phyloP scores from a whole-genome alignment of 2,797 vertebrate species.

The Varecia variegata region DNA sequence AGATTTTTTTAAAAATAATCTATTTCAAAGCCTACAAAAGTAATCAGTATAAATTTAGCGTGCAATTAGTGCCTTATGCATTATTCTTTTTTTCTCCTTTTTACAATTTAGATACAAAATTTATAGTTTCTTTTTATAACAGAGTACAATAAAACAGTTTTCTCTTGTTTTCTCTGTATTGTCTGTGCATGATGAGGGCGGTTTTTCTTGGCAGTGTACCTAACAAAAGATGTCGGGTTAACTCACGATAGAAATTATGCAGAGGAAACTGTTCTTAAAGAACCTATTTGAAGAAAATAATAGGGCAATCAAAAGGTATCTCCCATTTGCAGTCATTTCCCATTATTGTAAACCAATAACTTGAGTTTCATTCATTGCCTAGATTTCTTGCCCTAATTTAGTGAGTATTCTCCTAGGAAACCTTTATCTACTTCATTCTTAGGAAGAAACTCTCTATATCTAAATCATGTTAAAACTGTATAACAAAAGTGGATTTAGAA shows the following conservation, averaged over 20 bases:
- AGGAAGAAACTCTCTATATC: constrained; percentile 67
- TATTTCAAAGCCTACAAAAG: not conserved
- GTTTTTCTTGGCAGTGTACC: constrained; percentile 25
- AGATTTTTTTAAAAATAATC: not conserved
- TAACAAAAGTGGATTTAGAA: constrained; percentile 71
- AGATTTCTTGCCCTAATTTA: constrained; percentile 70
- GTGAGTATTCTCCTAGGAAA: constrained; percentile 76
- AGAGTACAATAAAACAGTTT: not conserved
- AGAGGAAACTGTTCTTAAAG: constrained; percentile 49
- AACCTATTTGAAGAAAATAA: constrained; percentile 68
- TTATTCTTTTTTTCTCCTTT: not conserved
- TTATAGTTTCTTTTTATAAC: not conserved
- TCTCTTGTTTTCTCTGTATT: constrained; percentile 40
- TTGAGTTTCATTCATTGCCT: constrained; percentile 76
- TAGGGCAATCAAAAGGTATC: constrained; percentile 54
- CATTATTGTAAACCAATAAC: constrained; percentile 64
- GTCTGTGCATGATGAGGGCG: not conserved
- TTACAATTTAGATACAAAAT: not conserved
- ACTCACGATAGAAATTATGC: constrained; percentile 52
- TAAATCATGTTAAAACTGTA: constrained; percentile 77
- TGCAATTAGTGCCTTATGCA: not conserved
- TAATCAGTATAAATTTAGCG: not conserved
- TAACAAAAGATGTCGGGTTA: constrained; percentile 34
- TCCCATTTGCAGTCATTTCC: constrained; percentile 39
- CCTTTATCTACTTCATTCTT: constrained; percentile 73